These are phyloP conservation scores for Heterochromis multidens DNA, from an alignment of 2,113 vertebrate genomes.

Conservation along the genomic window DNA sequence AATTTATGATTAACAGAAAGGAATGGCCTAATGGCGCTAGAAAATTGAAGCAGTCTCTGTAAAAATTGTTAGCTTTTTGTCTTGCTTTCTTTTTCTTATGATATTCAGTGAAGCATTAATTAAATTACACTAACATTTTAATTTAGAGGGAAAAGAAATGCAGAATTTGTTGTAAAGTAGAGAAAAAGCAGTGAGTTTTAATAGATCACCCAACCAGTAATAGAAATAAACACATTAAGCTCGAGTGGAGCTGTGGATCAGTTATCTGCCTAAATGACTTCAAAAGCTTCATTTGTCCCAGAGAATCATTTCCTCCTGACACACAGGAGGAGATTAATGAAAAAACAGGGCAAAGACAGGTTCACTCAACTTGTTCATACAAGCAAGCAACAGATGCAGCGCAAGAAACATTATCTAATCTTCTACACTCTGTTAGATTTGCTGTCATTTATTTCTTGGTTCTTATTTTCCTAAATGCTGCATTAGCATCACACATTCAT, in stretches of 20 bases:
- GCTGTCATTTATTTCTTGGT: neutral
- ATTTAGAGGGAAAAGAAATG: neutral
- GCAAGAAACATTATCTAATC: neutral
- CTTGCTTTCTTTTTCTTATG: neutral
- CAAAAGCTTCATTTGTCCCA: slow-evolving; percentile 20
- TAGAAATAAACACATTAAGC: slow-evolving; percentile 23
- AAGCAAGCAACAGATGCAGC: neutral
- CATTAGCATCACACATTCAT: neutral
- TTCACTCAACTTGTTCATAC: neutral
- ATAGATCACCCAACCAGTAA: slow-evolving; percentile 5
- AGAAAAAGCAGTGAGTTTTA: neutral
- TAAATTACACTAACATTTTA: slow-evolving; percentile 2
- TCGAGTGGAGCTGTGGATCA: slow-evolving; percentile 6
- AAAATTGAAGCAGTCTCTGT: neutral
- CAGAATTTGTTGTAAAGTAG: neutral
- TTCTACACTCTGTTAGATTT: neutral
- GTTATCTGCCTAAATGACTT: slow-evolving; percentile 18
- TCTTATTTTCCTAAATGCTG: neutral
- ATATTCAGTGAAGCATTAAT: neutral
- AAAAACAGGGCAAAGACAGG: neutral
- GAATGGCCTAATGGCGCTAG: neutral
- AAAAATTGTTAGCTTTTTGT: neutral
- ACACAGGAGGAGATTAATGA: neutral
- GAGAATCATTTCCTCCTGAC: neutral
- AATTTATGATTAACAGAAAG: neutral